Evolutionary conservation across 2,113 vertebrate genomes (phyloP).

Genomic region (Kryptolebias marmoratus): DNA sequence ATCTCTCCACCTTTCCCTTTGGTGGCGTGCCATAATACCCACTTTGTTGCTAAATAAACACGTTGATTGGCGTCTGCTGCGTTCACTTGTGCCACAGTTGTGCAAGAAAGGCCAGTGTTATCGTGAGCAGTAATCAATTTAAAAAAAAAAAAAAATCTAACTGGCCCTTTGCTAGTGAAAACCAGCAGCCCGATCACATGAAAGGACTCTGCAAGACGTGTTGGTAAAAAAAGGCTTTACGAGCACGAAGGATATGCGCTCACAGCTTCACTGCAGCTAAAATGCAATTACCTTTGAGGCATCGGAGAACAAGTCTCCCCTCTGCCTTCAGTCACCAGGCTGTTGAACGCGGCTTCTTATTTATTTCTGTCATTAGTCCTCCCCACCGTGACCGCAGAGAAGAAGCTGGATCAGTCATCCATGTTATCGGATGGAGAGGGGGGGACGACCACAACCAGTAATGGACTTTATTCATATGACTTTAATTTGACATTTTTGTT

Average conservation of each 20-base stretch:
- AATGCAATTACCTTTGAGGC: constrained; percentile 9
- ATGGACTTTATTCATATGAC: not conserved
- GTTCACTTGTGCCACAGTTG: constrained; percentile 38
- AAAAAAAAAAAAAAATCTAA: constrained; percentile 1
- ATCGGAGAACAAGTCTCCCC: not conserved
- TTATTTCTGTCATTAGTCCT: constrained; percentile 4
- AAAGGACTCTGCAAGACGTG: constrained; percentile 12
- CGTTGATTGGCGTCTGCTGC: constrained; percentile 55
- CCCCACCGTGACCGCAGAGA: constrained; percentile 13
- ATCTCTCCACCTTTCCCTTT: no score
- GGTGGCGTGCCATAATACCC: not conserved
- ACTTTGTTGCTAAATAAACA: constrained; percentile 38
- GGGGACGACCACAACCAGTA: not conserved
- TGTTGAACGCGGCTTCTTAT: not conserved
- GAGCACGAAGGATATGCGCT: constrained; percentile 14
- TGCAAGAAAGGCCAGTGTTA: constrained; percentile 11
- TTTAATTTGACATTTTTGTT: not conserved
- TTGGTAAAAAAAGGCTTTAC: not conserved
- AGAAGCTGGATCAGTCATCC: not conserved
- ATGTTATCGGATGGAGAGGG: not conserved
- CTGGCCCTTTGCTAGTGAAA: constrained; percentile 6
- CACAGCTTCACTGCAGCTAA: not conserved
- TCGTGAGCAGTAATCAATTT: constrained; percentile 6
- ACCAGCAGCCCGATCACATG: constrained; percentile 45
- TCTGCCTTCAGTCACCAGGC: not conserved